phyloP scores from a whole-genome alignment of 2,888 invertebrate species.

The Drosophila suboccidentalis region DNA sequence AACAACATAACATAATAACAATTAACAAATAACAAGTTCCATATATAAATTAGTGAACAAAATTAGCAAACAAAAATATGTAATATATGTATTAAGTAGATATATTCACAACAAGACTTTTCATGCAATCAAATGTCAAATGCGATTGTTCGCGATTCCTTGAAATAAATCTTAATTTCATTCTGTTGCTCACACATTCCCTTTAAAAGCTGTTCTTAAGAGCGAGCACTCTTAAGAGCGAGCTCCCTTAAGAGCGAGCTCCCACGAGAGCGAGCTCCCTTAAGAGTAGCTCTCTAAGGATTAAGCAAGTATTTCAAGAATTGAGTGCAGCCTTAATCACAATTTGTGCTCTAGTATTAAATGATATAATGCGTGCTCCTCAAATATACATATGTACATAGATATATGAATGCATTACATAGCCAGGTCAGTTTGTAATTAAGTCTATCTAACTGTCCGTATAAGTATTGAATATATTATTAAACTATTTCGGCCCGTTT shows the following conservation, averaged over 20 bases:
- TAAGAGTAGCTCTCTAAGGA: background rate
- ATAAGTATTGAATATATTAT: background rate
- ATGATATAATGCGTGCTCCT: slow-evolving; percentile 24
- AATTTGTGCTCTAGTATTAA: slow-evolving; percentile 10
- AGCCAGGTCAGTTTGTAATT: slow-evolving; percentile 3
- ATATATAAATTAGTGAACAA: slow-evolving; percentile 31
- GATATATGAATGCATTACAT: slow-evolving; percentile 4
- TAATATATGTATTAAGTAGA: slow-evolving; percentile 26
- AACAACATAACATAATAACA: slow-evolving; percentile 25
- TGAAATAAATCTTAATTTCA: background rate
- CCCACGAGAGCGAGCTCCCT: no score
- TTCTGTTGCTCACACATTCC: background rate
- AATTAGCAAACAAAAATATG: slow-evolving; percentile 26
- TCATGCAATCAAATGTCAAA: slow-evolving; percentile 46
- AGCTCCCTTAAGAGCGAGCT: no score
- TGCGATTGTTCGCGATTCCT: background rate
- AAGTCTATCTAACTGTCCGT: background rate
- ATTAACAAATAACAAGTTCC: slow-evolving; percentile 34
- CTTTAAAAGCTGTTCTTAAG: no score
- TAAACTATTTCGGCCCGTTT: background rate
- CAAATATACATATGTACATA: slow-evolving; percentile 20
- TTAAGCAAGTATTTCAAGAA: background rate
- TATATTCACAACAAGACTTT: slow-evolving; percentile 23
- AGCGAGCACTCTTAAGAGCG: background rate
- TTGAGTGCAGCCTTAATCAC: slow-evolving; percentile 18